Evolutionary conservation across 2,888 invertebrate genomes (phyloP).

Genomic region (Acanthococcus lagerstroemiae): DNA sequence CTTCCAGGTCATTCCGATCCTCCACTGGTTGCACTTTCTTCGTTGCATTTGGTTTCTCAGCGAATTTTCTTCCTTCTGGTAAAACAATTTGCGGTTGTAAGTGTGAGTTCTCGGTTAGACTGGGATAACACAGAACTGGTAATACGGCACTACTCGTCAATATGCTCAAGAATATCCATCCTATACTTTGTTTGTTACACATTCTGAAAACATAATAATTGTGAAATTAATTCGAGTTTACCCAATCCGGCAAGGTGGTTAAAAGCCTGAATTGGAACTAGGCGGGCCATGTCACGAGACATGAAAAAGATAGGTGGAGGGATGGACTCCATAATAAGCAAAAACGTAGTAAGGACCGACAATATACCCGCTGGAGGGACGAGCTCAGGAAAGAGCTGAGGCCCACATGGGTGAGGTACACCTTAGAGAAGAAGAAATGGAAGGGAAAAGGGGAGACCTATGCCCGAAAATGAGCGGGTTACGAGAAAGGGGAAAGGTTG

Average conservation of each 20-base stretch:
- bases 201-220: too few species aligned
- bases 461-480: too few species aligned
- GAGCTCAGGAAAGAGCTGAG: background rate
- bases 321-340: background rate
- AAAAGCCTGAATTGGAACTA: too few species aligned
- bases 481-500: too few species aligned
- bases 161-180: constrained; percentile 21
- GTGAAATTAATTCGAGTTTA: background rate
- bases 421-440: too few species aligned
- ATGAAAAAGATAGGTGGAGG: background rate
- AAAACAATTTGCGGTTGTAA: constrained; percentile 10
- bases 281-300: background rate
- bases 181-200: constrained; percentile 26
- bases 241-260: too few species aligned
- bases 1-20: constrained; percentile 58
- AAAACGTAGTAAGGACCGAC: background rate
- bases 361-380: background rate
- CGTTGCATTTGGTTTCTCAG: constrained; percentile 76
- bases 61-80: constrained; percentile 63
- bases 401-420: too few species aligned
- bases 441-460: too few species aligned
- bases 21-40: constrained; percentile 65
- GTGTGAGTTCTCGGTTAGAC: constrained; percentile 14
- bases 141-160: constrained; percentile 23
- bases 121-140: constrained; percentile 24